Evolutionary conservation across 2,888 invertebrate genomes (phyloP).

Genomic region (Tetragnatha montana): DNA sequence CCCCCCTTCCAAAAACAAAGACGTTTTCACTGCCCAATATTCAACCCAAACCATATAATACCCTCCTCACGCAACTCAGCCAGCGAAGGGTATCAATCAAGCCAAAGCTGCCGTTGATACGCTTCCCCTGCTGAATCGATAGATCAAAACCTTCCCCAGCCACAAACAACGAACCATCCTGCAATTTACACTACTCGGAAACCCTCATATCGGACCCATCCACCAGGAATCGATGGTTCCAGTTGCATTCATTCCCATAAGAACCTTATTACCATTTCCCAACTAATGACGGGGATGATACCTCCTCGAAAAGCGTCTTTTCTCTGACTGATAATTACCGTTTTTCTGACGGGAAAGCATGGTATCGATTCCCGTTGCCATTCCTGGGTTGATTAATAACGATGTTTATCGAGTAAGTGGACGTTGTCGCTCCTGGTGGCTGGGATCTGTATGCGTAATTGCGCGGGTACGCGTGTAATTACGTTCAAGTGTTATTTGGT

Average conservation of each 20-base stretch:
- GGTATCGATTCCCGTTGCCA: slow-evolving; percentile 9
- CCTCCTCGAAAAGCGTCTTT: slow-evolving; percentile 11
- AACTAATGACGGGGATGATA: slow-evolving; percentile 33
- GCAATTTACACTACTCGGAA: slow-evolving; percentile 54
- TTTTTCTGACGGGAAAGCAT: slow-evolving; percentile 26
- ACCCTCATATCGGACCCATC: slow-evolving; percentile 12
- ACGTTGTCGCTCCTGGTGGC: background rate
- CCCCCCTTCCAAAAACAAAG: slow-evolving; percentile 38
- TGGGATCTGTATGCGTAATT: background rate
- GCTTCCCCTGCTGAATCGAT: slow-evolving; percentile 25
- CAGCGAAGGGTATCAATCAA: slow-evolving; percentile 33
- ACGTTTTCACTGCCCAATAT: slow-evolving; percentile 31
- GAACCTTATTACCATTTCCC: slow-evolving; percentile 37
- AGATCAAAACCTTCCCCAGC: slow-evolving; percentile 41
- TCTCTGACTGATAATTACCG: slow-evolving; percentile 45
- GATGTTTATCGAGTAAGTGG: slow-evolving; percentile 26
- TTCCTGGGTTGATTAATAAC: slow-evolving; percentile 19
- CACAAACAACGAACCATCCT: slow-evolving; percentile 50
- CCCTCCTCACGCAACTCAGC: slow-evolving; percentile 10
- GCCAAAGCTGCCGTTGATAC: slow-evolving; percentile 32
- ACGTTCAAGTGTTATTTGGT: background rate
- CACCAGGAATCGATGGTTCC: background rate
- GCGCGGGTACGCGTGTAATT: background rate
- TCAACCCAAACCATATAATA: background rate
- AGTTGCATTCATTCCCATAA: slow-evolving; percentile 55